phyloP scores from a whole-genome alignment of 2,797 vertebrate species.

The Graptemys geographica region DNA sequence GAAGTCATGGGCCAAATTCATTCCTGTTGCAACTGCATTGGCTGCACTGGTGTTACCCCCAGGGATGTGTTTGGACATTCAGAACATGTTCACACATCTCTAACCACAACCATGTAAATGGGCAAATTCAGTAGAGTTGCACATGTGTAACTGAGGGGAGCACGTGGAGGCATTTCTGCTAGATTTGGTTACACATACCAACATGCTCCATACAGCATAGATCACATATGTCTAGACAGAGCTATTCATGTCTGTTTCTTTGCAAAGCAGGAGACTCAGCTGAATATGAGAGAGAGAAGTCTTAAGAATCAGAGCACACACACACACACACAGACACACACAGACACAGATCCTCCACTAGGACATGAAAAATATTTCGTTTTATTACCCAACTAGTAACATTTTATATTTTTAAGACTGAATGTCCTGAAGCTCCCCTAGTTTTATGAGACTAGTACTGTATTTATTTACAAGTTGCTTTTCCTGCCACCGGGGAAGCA shows the following conservation, averaged over 20 bases:
- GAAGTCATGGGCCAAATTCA: not conserved
- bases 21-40: accelerated
- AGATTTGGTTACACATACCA: not conserved
- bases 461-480: not conserved
- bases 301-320: accelerated
- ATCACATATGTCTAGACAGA: not conserved
- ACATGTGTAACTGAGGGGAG: not conserved
- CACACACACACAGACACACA: no score
- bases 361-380: not conserved
- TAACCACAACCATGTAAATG: accelerated
- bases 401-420: accelerated
- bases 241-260: accelerated
- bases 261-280: accelerated
- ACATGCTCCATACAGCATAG: not conserved
- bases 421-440: not conserved
- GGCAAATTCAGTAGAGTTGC: accelerated
- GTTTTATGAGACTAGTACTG: not conserved
- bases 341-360: not conserved
- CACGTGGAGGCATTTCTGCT: not conserved
- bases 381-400: not conserved
- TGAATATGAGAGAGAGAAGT: not conserved
- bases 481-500: not conserved
- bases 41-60: not conserved
- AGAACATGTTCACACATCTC: accelerated
- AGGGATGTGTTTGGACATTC: not conserved